These are phyloP conservation scores for Cnemophilus loriae DNA, from an alignment of 2,113 vertebrate species.

Conservation along the genomic window DNA sequence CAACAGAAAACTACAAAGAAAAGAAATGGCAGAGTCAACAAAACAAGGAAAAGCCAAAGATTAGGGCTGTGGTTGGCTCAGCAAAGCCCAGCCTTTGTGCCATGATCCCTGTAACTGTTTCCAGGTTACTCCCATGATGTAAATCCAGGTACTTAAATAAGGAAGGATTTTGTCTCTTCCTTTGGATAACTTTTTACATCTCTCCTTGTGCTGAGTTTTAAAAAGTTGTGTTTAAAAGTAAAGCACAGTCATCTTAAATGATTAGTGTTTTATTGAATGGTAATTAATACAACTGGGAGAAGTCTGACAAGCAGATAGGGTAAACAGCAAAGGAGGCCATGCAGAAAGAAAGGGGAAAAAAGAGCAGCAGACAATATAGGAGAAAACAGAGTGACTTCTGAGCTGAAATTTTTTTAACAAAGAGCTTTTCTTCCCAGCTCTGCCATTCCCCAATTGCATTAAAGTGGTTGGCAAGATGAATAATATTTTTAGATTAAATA, in stretches of 20 bases:
- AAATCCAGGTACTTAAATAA: background rate
- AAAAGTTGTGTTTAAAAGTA: background rate
- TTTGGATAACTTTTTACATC: background rate
- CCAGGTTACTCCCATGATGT: conserved; percentile 2
- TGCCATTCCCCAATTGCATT: conserved; percentile 59
- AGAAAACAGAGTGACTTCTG: conserved; percentile 28
- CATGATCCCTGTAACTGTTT: background rate
- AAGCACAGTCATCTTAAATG: background rate
- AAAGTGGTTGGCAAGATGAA: conserved; percentile 55
- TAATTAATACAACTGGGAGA: conserved; percentile 50
- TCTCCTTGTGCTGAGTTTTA: background rate
- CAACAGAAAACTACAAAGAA: conserved; percentile 50
- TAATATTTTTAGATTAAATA: conserved; percentile 67
- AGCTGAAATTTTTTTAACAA: conserved; percentile 46
- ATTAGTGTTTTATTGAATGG: background rate
- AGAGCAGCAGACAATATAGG: background rate
- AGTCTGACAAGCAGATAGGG: conserved; percentile 1
- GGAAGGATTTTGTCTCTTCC: background rate
- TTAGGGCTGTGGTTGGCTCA: background rate
- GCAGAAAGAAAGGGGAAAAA: background rate
- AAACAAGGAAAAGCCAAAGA: conserved; percentile 17
- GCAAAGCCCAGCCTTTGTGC: background rate
- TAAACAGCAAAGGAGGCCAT: conserved; percentile 22
- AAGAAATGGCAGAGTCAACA: conserved; percentile 46
- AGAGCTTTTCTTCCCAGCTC: conserved; percentile 52